Evolutionary conservation across 1,140 invertebrate genomes (phyloP), one percentile per base, ranked within the genome.

Genomic region (Saccostrea cuccullata): DNA sequence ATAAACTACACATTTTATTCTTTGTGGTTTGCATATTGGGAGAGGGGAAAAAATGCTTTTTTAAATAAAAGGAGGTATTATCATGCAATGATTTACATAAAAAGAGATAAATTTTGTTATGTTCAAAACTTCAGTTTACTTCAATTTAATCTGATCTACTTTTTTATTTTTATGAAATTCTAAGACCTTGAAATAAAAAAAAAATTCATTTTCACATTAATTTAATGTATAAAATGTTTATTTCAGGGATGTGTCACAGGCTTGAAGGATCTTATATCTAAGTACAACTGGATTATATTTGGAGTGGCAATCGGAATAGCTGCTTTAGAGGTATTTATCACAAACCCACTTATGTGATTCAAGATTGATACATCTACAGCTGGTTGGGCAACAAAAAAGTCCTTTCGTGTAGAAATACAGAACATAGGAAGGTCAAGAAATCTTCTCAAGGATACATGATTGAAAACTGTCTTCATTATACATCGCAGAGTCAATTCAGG

Each of bases 231-330:
- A 23, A 8, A 1, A 4, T 82, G 20, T 64, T 1, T 5, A 64
- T 84, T 84, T 17, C n/a, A 84, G 82, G 82, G 82, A n/a, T 84
- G 82, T 84, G 30, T 30, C 12, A 40, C 47, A 23, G 55, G 55
- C 11, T 56, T 84, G 82, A 84, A 55, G 26, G 82, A 84, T 15
- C 47, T 84, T 9, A 56, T 84, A 13, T 6, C n/a, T 5, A 55
- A 84, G 23, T 84, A 84, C 82, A 84, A 56, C 82, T 55, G 40
- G 82, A 56, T 84, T 84, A 55, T 84, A 55, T 55, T 84, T 56
- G 82, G 82, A 84, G 82, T 84, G 5, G 82, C 40, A 8, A 84
- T 84, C 12, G 40, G 82, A 55, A 84, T 84, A n/a, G 82, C 40
- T 55, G 36, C 17, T 84, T 23, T 84, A 17, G 82, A 84, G 82